Base-by-base conservation (phyloP, 2,113 vertebrate genomes). In the Thamnophis sirtalis region DNA sequence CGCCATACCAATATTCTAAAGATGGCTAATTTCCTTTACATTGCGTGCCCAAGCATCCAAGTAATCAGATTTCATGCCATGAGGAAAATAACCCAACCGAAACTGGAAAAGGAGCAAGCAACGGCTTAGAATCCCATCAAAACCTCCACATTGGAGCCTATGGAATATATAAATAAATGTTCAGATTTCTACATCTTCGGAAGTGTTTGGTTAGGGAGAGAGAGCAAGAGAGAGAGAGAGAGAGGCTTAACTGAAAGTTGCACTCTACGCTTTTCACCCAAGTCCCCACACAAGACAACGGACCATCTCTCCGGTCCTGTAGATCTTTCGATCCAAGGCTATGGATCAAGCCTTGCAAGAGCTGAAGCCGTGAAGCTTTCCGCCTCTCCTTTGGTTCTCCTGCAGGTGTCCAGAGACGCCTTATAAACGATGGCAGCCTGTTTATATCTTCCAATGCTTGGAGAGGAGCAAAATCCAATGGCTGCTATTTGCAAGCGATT, bases 401-500 rank as follows among this genome's bases (percentile, higher is more conserved):
- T 88, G 54, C 84, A 50, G 33, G 17, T 33, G 93, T 93, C 92
- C 91, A 68, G 94, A 84, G 4, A 89, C 94, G 93, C 89, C 92
- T 80, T 80, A 5, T 92, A 60, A 85, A 85, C 54, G 85, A 80
- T 96, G 90, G 88, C 51, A 86, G 95, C 51, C 90, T 1, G 19
- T 89, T 91, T 95, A 94, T 95, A 94, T 95, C 95, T 93, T 91
- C 94, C 0, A 48, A 88, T 93, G 93, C 89, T 60, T 55, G 21
- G 10, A 90, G 94, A 95, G 96, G 96, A 94, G 97, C 94, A 94
- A 97, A 97, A 96, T 95, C 96, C 92, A 95, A 93, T 63, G 92
- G 93, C 96, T 94, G 53, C 95, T 95, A 92, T 92, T 91, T n/a
- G 92, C 94, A 96, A 95, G 95, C 86, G 95, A 96, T 96, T 96